Conservation (phyloP, 2,113 vertebrate genomes). For the Gasterosteus nipponicus region DNA sequence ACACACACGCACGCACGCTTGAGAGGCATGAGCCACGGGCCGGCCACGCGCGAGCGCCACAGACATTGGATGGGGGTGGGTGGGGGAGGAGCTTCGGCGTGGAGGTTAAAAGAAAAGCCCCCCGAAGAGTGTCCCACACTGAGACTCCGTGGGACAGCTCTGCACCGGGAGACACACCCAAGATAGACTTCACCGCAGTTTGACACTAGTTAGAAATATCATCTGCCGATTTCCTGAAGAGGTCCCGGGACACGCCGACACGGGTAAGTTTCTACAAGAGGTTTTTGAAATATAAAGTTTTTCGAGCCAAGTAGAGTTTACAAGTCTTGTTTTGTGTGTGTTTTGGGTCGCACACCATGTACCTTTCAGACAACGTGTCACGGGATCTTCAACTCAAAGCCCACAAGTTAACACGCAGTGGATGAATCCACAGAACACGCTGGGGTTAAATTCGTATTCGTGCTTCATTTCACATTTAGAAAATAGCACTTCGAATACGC, state of each 20-base stretch:
- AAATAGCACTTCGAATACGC: background rate
- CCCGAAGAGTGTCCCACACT: constrained; percentile 60
- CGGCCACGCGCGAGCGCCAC: constrained; percentile 76
- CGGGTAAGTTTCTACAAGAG: constrained; percentile 48
- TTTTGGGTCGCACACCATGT: background rate
- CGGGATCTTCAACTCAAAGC: background rate
- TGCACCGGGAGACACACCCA: background rate
- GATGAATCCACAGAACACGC: background rate
- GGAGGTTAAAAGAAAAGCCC: constrained; percentile 75
- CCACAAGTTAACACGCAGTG: background rate
- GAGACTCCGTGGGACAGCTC: constrained; percentile 33
- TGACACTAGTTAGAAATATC: constrained; percentile 24
- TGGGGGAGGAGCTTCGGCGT: constrained; percentile 57
- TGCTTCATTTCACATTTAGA: background rate
- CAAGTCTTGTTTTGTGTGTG: background rate
- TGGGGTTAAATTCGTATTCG: background rate
- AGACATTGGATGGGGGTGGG: constrained; percentile 36
- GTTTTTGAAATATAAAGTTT: background rate
- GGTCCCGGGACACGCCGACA: constrained; percentile 14
- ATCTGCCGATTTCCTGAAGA: constrained; percentile 25
- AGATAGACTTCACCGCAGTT: background rate
- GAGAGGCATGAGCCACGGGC: constrained; percentile 75
- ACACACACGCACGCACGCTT: constrained; percentile 46
- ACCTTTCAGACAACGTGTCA: background rate
- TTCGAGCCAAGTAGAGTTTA: background rate